Evolutionary conservation across 2,797 vertebrate species (phyloP), one percentile per base, ranked within the genome.

Genomic region (Synaphobranchus kaupii): DNA sequence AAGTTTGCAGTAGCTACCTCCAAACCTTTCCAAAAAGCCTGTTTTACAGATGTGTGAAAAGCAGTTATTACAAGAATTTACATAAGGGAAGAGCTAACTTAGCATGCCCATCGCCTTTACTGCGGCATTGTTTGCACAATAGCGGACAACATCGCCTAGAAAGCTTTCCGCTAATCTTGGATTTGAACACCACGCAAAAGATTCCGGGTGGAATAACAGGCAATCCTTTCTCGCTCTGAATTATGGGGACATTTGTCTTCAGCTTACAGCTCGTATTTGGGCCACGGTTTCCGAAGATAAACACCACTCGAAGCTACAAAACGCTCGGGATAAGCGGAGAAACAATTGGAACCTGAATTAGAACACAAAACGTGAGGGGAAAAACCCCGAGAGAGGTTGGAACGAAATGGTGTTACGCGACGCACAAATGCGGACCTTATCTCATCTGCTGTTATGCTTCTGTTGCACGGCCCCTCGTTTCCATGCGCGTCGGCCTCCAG

Each of bases 331-430:
- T 78, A 56, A 56, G 73, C 71, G 34, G 52, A 60, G 48, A 34
- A 63, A 78, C 68, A 86, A 86, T 56, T 20, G 47, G 31, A 86
- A 85, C 52, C n/a, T 20, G 73, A 78, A 84, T 47, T 84, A 39
- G n/a, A 48, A 68, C 12, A 44, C 34, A 39, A 85, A 68, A n/a
- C 17, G 66, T 73, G 50, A 47, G 34, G 17, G 15, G 34, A 73
- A 78, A 80, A 52, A 25, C 56, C 2, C 71, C 6, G 39, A 44
- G 28, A 48, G 54, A 68, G 28, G 50, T 34, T 56, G 54, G 47
- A 84, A 54, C 47, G 83, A 84, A 84, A n/a, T 34, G 15, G 28
- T 39, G 63, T 68, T 52, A 5, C 60, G 31, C 28, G 56, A 17
- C 63, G 8, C 66, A 39, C 13, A 48, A 22, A 73, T 63, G 6